phyloP scores from a whole-genome alignment of 2,797 vertebrate genomes.

The Falco concolor region DNA sequence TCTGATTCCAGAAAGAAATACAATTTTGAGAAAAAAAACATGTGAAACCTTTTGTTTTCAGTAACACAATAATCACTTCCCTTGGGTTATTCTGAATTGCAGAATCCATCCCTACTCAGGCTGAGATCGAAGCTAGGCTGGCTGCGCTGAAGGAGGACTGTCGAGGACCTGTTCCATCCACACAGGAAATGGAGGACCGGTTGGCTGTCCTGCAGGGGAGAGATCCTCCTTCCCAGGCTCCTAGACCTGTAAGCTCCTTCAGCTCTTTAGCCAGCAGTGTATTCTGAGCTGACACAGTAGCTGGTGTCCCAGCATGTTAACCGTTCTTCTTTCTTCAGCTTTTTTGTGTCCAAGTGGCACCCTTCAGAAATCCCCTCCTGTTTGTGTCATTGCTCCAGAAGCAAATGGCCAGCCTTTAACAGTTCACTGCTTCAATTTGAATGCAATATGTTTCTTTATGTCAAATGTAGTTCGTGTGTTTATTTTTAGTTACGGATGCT shows the following conservation, averaged over 20 bases:
- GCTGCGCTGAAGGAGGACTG: slow-evolving; percentile 82
- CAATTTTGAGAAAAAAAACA: not conserved
- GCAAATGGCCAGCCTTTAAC: not conserved
- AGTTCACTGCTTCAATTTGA: not conserved
- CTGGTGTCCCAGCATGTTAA: not conserved
- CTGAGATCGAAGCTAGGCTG: slow-evolving; percentile 89
- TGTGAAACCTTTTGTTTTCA: not conserved
- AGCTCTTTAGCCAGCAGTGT: not conserved
- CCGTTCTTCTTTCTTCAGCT: not conserved
- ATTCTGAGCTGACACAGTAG: not conserved
- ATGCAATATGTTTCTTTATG: not conserved
- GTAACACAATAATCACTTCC: not conserved
- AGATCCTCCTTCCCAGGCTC: slow-evolving; percentile 73
- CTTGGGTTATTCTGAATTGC: slow-evolving; percentile 18
- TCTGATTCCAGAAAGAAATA: not conserved
- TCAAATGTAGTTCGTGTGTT: not conserved
- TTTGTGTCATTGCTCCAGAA: not conserved
- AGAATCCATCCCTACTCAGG: slow-evolving; percentile 87
- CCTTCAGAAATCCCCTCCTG: not conserved
- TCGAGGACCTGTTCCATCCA: slow-evolving; percentile 76
- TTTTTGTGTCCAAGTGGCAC: not conserved
- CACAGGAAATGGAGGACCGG: slow-evolving; percentile 86
- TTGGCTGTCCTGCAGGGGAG: slow-evolving; percentile 84
- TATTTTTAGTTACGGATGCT: not conserved
- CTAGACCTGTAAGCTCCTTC: slow-evolving; percentile 75